Conservation (phyloP, 2,797 vertebrate genomes). For the Graptemys geographica region DNA sequence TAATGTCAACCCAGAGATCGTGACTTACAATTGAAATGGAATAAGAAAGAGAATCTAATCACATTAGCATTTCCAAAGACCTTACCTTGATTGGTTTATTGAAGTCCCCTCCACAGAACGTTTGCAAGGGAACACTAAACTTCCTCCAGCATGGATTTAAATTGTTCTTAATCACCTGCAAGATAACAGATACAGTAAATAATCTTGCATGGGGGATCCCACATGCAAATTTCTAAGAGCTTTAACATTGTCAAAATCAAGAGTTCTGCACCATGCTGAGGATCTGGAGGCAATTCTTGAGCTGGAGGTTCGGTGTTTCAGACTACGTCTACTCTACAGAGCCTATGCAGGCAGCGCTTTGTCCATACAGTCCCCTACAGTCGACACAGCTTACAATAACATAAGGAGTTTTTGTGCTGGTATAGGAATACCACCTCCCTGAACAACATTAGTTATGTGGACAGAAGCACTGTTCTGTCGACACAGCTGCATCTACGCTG, state of each 20-base stretch:
- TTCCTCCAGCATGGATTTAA: conserved; percentile 92
- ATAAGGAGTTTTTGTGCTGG: background rate
- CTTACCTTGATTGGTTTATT: conserved; percentile 89
- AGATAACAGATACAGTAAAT: background rate
- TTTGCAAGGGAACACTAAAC: conserved; percentile 90
- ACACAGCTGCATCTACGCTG: background rate
- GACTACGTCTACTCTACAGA: background rate
- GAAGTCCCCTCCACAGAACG: conserved; percentile 89
- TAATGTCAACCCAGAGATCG: background rate
- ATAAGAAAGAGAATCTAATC: background rate
- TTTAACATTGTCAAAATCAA: background rate
- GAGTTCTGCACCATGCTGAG: background rate
- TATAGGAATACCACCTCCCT: background rate
- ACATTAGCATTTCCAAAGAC: background rate
- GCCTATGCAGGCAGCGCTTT: background rate
- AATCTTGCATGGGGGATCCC: accelerated
- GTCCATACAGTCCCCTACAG: background rate
- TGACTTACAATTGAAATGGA: background rate
- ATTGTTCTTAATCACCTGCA: conserved; percentile 95
- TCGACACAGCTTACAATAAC: background rate
- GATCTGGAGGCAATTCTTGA: background rate
- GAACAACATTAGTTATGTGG: background rate
- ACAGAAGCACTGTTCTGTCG: background rate
- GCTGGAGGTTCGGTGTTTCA: too few species aligned
- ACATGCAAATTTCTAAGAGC: background rate